Evolutionary conservation across 37 sponge, comb jelly and placozoan species (phyloP), one percentile per base, ranked within the genome.

Genomic region (Ianthella basta): DNA sequence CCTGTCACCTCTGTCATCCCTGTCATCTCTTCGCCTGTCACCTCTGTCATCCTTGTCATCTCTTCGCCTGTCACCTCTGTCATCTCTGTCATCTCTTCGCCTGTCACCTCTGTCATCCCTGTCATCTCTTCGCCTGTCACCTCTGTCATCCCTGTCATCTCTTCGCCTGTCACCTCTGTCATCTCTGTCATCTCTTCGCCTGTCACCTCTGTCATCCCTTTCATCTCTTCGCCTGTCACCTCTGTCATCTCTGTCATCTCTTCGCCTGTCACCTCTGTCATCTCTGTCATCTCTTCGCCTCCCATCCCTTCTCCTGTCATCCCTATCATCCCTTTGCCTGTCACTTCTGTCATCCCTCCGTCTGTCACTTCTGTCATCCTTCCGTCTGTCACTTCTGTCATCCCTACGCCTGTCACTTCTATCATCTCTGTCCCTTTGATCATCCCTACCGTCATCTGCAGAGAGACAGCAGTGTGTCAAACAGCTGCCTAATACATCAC

Each of bases 221-320:
- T 63, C 30, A 38, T 44, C 25, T n/a, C 23, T 56, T 34, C 81
- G 32, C 56, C 81, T 54, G 24, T 70, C 72, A 21, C 73, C 75
- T 38, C 29, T 40, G n/a, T 80, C 69, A 65, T 80, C 86, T 56
- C 59, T n/a, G n/a, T n/a, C n/a, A n/a, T n/a, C n/a, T n/a, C n/a
- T n/a, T n/a, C 78, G 34, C 41, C 84, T 56, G 25, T 75, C 84
- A 61, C 2, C 61, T 59, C 41, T 16, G 55, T 60, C 25, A 68
- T 79, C 85, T 32, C 0, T 55, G n/a, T 32, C 19, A 39, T 38
- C 16, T 35, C 16, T 40, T 36, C 6, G 34, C 77, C 40, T 75
- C 40, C 40, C 77, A 34, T 15, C 38, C 38, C 38, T 39, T 38
- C 77, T 75, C 35, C 29, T n/a, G 32, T 5, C 33, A 37, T 56